Conservation (phyloP, 2,888 invertebrate genomes). For the Drosophila pullipes region DNA sequence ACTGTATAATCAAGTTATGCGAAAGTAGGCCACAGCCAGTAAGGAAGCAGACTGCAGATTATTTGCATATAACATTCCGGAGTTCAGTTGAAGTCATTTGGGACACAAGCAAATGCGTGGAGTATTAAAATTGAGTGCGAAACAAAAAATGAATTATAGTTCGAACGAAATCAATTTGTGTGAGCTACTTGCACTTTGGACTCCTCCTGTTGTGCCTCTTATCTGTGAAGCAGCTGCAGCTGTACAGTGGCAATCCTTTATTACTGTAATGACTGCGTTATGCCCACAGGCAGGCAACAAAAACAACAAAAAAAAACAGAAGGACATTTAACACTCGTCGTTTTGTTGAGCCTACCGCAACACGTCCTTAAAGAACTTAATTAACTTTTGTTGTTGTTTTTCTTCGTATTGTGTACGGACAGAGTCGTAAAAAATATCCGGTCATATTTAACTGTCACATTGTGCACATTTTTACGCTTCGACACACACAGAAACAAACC, state of each 20-base stretch:
- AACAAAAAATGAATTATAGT: conserved; percentile 58
- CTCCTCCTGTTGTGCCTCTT: not conserved
- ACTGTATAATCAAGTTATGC: not conserved
- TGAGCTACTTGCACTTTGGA: conserved; percentile 17
- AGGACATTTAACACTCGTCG: conserved; percentile 30
- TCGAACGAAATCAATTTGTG: conserved; percentile 70
- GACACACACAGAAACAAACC: conserved; percentile 73
- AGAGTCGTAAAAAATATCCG: conserved; percentile 63
- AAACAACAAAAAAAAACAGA: not conserved
- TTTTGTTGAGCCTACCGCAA: conserved; percentile 33
- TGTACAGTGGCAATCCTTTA: not conserved
- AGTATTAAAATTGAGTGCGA: conserved; percentile 40
- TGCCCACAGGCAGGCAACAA: conserved; percentile 33
- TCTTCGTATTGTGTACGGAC: conserved; percentile 17
- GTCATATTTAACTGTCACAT: conserved; percentile 77
- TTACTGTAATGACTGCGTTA: conserved; percentile 38
- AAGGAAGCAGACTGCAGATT: not conserved
- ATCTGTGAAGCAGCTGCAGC: not conserved
- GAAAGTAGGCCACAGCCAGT: no score
- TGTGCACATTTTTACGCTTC: conserved; percentile 73
- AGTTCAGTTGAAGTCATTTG: not conserved
- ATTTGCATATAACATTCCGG: not conserved
- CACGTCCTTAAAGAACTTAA: conserved; percentile 77
- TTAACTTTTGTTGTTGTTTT: conserved; percentile 62
- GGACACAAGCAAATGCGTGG: not conserved